Conservation (phyloP, 2,113 vertebrate species). For the Paradoxurus hermaphroditus region DNA sequence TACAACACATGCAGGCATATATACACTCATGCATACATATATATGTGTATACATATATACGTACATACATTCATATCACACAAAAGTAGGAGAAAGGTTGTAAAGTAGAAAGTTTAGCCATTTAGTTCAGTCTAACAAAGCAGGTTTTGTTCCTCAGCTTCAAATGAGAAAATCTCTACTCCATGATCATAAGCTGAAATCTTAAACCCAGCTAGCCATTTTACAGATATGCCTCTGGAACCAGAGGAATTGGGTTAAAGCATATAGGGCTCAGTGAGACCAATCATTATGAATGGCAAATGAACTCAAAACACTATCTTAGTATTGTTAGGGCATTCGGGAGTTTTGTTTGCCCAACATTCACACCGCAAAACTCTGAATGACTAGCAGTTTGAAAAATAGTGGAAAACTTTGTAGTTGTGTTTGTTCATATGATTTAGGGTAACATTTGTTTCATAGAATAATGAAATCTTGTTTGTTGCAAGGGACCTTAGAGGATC, state of each 20-base stretch:
- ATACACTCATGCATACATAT: not conserved
- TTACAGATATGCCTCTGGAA: not conserved
- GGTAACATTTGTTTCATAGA: slow-evolving; percentile 10
- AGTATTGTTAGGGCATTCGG: not conserved
- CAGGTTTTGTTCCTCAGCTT: not conserved
- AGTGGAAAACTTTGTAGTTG: not conserved
- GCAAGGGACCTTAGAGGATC: not conserved
- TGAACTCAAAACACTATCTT: not conserved
- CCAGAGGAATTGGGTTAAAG: not conserved
- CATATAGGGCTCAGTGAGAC: not conserved
- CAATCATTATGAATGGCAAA: slow-evolving; percentile 30
- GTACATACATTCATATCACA: not conserved
- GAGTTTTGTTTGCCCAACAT: slow-evolving; percentile 8
- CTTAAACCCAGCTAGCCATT: not conserved
- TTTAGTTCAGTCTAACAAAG: not conserved
- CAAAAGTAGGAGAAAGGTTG: not conserved
- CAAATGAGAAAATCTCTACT: not conserved
- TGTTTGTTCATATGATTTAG: not conserved
- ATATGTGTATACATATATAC: not conserved
- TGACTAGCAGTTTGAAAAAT: slow-evolving; percentile 22
- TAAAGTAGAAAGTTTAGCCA: not conserved
- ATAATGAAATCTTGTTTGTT: slow-evolving; percentile 39
- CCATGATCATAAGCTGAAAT: not conserved
- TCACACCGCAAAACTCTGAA: not conserved
- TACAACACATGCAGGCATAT: no score